These are phyloP conservation scores for Listrodromus nycthemerus DNA, from an alignment of 2,888 invertebrate genomes.

Conservation along the genomic window DNA sequence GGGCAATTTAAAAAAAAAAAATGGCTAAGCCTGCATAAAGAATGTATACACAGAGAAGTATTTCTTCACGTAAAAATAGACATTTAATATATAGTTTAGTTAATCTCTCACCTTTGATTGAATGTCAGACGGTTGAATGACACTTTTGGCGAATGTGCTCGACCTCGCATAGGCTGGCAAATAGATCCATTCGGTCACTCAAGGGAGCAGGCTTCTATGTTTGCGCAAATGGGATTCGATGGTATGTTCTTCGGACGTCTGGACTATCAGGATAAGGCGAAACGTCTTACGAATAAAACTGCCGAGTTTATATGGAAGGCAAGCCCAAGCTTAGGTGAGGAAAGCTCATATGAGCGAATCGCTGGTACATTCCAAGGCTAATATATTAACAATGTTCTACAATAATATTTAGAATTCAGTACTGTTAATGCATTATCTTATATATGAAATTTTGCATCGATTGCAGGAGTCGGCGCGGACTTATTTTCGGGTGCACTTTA, in stretches of 20 bases:
- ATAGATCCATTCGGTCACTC: slow-evolving; percentile 96
- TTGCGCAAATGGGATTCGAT: slow-evolving; percentile 95
- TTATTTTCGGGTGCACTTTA: slow-evolving; percentile 94
- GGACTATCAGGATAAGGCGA: slow-evolving; percentile 93
- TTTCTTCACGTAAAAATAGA: too few species aligned
- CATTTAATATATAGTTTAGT: neutral
- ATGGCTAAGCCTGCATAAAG: too few species aligned
- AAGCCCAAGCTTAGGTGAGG: slow-evolving; percentile 89
- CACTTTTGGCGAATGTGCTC: slow-evolving; percentile 90
- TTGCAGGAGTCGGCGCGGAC: slow-evolving; percentile 87
- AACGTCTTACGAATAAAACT: slow-evolving; percentile 86
- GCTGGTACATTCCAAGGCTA: neutral
- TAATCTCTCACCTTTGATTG: neutral
- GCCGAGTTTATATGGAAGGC: slow-evolving; percentile 95
- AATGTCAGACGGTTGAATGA: slow-evolving; percentile 86
- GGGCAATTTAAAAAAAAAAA: too few species aligned
- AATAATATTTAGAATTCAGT: neutral
- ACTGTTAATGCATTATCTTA: too few species aligned
- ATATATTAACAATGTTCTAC: neutral
- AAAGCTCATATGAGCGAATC: slow-evolving; percentile 10
- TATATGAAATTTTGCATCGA: neutral
- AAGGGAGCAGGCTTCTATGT: slow-evolving; percentile 92
- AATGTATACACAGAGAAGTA: too few species aligned
- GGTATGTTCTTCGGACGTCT: slow-evolving; percentile 94
- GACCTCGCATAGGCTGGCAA: slow-evolving; percentile 92